Evolutionary conservation across 2,113 vertebrate species (phyloP), one percentile per base, ranked within the genome.

Genomic region (Mormoops blainvillei): DNA sequence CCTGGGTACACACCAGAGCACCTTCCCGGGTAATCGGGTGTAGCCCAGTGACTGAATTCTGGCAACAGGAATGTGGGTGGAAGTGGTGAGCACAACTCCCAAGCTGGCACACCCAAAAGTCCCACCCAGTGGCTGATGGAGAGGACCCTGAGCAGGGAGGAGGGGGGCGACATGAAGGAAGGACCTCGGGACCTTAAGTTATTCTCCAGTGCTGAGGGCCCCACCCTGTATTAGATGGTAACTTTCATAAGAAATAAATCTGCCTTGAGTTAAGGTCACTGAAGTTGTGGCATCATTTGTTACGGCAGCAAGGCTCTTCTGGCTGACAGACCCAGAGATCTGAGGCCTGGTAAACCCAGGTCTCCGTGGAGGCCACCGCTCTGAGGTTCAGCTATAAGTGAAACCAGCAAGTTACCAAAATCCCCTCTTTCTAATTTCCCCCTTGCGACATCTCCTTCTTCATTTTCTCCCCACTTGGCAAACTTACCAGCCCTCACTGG

Each of bases 401-500:
- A 91, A 73, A 45, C 12, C 50, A 45, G 36, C 0, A 52, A 78
- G 28, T 38, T 56, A 18, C 14, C 52, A 16, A 31, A 89, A 78
- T 45, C 7, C 54, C 28, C 7, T 78, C 61, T 54, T 84, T 43
- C 63, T 71, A 38, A 56, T 63, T 61, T 18, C 22, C 50, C n/a
- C 28, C 12, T 18, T 68, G 5, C 22, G 10, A 48, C 33, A 18
- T 20, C 9, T 70, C 41, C 15, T 52, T 81, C 54, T 33, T 31
- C 67, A 2, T 38, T 81, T 56, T 82, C 70, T 78, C 61, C 61
- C 41, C 70, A n/a, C 10, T 31, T 26, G 36, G 38, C 10, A 18
- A 43, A 45, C 19, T 28, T 1, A n/a, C 26, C 0, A 2, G 28
- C 38, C 56, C 18, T 14, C 16, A 1, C 0, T 18, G 3, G 36